Percentiles rank a stretch among this genome's conserved stretches.
Evolutionary conservation across 2,113 vertebrate genomes (phyloP).

Genomic region (Upupa epops): DNA sequence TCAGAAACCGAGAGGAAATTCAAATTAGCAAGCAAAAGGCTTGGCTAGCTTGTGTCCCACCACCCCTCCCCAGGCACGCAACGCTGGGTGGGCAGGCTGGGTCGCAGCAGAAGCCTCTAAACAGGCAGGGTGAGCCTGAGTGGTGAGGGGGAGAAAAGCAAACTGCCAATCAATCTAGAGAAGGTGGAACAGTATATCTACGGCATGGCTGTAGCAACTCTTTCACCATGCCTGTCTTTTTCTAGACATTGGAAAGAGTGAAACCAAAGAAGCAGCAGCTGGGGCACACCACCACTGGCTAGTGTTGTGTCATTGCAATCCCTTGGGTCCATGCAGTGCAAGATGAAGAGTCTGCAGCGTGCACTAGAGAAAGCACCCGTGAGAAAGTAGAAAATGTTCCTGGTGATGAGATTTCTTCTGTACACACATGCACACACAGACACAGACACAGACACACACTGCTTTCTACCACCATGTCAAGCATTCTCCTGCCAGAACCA

Average conservation of each 20-base stretch:
- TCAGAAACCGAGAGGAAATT: not conserved
- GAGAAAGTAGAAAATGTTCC: not conserved
- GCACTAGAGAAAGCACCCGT: not conserved
- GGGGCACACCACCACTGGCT: not conserved
- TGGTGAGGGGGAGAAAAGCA: not conserved
- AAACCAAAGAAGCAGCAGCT: not conserved
- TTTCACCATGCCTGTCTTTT: not conserved
- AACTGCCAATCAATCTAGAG: not conserved
- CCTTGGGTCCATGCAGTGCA: not conserved
- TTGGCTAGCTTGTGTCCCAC: not conserved
- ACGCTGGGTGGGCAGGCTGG: not conserved
- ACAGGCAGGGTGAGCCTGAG: not conserved
- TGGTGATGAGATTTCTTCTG: not conserved
- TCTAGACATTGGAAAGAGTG: not conserved
- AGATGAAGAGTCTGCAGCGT: not conserved
- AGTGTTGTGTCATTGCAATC: not conserved
- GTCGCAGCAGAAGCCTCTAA: not conserved
- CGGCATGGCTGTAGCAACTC: not conserved
- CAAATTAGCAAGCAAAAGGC: not conserved
- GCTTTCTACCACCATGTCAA: not conserved
- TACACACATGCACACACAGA: not conserved
- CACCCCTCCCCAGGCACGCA: fast-evolving
- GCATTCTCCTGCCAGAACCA: not conserved
- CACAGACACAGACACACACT: not conserved
- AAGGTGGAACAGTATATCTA: not conserved